phyloP scores from a whole-genome alignment of 2,113 vertebrate genomes.

The Hydrochoerus hydrochaeris region DNA sequence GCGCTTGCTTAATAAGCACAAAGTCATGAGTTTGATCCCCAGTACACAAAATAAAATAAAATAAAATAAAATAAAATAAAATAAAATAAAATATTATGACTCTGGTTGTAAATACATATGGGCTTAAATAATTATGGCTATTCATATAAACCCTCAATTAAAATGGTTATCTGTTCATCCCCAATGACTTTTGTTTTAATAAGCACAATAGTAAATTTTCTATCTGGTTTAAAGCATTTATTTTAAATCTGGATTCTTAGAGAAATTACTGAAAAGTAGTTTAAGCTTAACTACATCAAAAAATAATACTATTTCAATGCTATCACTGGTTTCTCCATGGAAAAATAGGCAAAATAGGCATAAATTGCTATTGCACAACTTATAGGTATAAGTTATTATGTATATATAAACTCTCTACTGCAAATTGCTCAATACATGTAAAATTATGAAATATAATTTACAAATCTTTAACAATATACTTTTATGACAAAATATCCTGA shows the following conservation, averaged over 20 bases:
- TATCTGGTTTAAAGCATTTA: slow-evolving; percentile 76
- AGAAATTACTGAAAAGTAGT: slow-evolving; percentile 76
- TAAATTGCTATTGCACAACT: slow-evolving; percentile 86
- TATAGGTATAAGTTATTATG: slow-evolving; percentile 77
- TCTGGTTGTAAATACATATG: slow-evolving; percentile 82
- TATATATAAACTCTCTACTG: slow-evolving; percentile 83
- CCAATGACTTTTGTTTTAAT: slow-evolving; percentile 74
- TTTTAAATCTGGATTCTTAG: slow-evolving; percentile 73
- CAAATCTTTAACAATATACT: slow-evolving; percentile 87
- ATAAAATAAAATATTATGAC: slow-evolving; percentile 67
- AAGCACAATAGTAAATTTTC: slow-evolving; percentile 73
- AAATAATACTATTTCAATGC: slow-evolving; percentile 78
- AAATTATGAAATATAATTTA: slow-evolving; percentile 88
- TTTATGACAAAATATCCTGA: slow-evolving; percentile 89
- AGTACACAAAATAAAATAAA: too few relatives aligned
- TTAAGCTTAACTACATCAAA: slow-evolving; percentile 76
- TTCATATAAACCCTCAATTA: slow-evolving; percentile 83
- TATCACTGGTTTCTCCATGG: slow-evolving; percentile 78
- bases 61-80: too few relatives aligned
- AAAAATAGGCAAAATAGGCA: slow-evolving; percentile 80
- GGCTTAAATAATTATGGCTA: slow-evolving; percentile 82
- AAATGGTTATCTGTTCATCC: slow-evolving; percentile 76
- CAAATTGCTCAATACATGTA: slow-evolving; percentile 84
- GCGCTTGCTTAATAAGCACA: too few relatives aligned
- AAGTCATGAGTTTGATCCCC: too few relatives aligned